phyloP scores from a whole-genome alignment of 2,113 vertebrate genomes.

The Lampris incognitus region DNA sequence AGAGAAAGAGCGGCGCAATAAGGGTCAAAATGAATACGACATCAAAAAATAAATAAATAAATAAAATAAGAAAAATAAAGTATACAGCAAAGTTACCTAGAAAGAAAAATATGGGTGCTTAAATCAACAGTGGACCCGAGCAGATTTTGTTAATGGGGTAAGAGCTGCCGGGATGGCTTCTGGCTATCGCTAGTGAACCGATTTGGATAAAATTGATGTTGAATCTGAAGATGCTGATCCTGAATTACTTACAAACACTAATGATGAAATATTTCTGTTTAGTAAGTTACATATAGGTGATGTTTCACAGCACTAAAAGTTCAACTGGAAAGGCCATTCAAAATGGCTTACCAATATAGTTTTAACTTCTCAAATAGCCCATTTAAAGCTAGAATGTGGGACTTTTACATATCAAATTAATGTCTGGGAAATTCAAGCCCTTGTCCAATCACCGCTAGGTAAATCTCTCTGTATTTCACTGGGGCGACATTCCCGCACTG shows the following conservation, averaged over 20 bases:
- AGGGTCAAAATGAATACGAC: neutral
- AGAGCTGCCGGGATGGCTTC: no score
- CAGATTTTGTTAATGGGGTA: neutral
- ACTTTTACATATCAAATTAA: conserved; percentile 5
- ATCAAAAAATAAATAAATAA: no score
- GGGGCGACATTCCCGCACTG: no score
- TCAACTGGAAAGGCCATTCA: conserved; percentile 39
- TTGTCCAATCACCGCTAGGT: no score
- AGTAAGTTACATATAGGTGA: conserved; percentile 13
- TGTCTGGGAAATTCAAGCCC: no score
- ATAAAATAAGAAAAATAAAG: neutral
- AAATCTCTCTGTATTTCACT: no score
- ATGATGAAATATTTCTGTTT: conserved; percentile 15
- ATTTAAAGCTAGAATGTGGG: conserved; percentile 34
- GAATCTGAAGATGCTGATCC: neutral
- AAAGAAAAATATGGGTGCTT: neutral
- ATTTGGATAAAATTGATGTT: no score
- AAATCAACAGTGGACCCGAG: no score
- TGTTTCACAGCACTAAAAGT: conserved; percentile 45
- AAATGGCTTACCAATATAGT: conserved; percentile 45
- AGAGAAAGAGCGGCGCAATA: neutral
- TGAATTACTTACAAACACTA: neutral
- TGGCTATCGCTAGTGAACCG: no score
- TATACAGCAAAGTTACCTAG: neutral
- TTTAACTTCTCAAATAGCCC: conserved; percentile 9